Evolutionary conservation across 2,888 invertebrate genomes (phyloP).

Genomic region (Zygogramma bicolorata): DNA sequence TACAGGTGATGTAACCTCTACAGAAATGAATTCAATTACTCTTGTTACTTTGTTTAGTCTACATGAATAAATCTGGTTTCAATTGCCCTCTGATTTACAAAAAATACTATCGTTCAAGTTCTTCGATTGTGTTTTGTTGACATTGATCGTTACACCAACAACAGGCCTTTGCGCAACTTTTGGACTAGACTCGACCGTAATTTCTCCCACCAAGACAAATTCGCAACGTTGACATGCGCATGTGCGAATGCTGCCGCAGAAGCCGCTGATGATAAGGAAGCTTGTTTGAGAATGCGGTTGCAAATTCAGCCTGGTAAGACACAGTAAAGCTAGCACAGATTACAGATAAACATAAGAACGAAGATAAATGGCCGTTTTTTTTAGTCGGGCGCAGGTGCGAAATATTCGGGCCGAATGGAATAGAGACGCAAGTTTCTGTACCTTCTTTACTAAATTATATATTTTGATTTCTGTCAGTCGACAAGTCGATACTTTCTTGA

Average conservation of each 20-base stretch:
- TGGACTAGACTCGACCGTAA: background rate
- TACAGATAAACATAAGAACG: constrained; percentile 12
- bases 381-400: background rate
- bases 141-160: too few relatives aligned
- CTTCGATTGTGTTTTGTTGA: too few relatives aligned
- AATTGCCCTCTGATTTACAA: too few relatives aligned
- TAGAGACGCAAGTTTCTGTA: background rate
- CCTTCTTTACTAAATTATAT: background rate
- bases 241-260: background rate
- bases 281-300: background rate
- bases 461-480: background rate
- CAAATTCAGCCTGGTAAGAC: background rate
- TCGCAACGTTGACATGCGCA: background rate
- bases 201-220: background rate
- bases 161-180: background rate
- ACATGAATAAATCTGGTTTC: too few relatives aligned
- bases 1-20: too few relatives aligned
- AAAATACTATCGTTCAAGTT: too few relatives aligned
- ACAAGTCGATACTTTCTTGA: too few relatives aligned
- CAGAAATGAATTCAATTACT: too few relatives aligned
- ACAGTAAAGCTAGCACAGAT: constrained; percentile 12
- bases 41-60: too few relatives aligned
- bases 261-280: background rate
- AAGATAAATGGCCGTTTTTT: constrained; percentile 2
- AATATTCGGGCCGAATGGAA: background rate